phyloP scores from a whole-genome alignment of 2,113 vertebrate species.

The Verasper variegatus region DNA sequence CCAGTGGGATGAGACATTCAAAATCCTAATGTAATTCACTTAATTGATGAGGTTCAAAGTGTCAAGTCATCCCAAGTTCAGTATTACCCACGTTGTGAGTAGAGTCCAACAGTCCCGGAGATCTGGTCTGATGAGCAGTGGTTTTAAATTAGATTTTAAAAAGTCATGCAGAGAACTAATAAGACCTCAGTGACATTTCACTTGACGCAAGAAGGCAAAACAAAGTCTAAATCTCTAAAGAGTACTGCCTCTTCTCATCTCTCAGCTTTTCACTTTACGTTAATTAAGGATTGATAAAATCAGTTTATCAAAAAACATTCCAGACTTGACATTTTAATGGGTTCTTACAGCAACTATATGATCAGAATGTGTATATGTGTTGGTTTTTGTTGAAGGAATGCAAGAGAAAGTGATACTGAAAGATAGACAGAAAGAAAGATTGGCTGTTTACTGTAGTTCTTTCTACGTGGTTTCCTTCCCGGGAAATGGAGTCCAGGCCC shows the following conservation, averaged over 20 bases:
- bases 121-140: background rate
- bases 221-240: background rate
- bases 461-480: slow-evolving; percentile 47
- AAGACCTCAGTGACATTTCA: background rate
- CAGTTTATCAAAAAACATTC: background rate
- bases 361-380: background rate
- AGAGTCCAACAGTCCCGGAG: background rate
- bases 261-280: background rate
- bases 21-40: background rate
- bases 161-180: background rate
- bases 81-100: background rate
- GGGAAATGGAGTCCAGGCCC: slow-evolving; percentile 69
- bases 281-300: background rate
- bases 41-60: background rate
- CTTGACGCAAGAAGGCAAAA: background rate
- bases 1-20: background rate
- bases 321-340: background rate
- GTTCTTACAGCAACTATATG: background rate
- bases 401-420: background rate
- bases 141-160: slow-evolving; percentile 1
- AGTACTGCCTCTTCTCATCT: background rate
- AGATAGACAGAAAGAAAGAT: slow-evolving; percentile 30
- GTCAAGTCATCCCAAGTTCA: slow-evolving; percentile 3
- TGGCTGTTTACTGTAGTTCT: slow-evolving; percentile 34
- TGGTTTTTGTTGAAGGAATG: background rate